These are phyloP conservation scores for Anoura caudifer DNA, from an alignment of 2,113 vertebrate species.

Conservation along the genomic window DNA sequence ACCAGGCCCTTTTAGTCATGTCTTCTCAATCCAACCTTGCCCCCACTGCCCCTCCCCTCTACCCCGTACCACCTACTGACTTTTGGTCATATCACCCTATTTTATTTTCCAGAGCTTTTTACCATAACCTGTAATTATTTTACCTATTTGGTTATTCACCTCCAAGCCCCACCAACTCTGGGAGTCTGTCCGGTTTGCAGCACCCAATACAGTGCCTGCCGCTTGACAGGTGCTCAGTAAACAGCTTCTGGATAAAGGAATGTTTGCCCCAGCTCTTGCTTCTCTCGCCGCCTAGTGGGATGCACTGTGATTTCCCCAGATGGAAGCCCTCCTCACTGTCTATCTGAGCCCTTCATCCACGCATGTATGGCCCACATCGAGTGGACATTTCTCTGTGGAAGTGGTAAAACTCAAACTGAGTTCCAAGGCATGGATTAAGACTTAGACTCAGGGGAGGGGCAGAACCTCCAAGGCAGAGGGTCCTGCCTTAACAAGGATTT, in stretches of 20 bases:
- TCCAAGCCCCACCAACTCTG: background rate
- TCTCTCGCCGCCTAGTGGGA: background rate
- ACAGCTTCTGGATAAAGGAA: background rate
- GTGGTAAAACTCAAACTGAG: background rate
- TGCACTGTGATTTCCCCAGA: background rate
- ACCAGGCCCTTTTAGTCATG: no score
- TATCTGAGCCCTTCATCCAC: background rate
- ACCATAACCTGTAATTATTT: background rate
- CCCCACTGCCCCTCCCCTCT: fast-evolving
- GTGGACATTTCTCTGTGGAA: background rate
- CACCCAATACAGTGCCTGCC: background rate
- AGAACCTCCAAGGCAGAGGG: background rate
- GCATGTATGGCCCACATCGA: background rate
- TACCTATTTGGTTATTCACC: background rate
- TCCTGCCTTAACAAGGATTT: background rate
- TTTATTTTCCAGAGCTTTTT: background rate
- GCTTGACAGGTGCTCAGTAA: background rate
- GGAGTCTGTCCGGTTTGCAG: background rate
- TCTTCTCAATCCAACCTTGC: background rate
- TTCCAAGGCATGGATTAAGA: background rate
- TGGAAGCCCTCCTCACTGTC: no score
- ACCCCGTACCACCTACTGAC: background rate
- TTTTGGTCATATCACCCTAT: background rate
- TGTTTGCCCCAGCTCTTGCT: no score
- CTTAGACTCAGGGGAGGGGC: background rate